Percentiles rank a stretch among this genome's conserved stretches.
Conservation (phyloP, 2,888 invertebrate species). For the Pimpla rufipes region DNA sequence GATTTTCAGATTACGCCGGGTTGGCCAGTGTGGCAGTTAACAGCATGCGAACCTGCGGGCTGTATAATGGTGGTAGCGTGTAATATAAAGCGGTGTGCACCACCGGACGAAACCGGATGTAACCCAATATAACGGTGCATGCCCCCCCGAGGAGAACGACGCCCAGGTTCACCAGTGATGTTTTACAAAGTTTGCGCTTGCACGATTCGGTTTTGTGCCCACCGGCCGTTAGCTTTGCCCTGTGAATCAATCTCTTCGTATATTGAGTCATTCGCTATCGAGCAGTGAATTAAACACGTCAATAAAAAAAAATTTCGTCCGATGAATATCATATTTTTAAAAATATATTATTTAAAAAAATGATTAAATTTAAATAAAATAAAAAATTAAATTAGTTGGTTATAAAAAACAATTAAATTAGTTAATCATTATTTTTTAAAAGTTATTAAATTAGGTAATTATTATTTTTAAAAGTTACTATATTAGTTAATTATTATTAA, state of each 20-base stretch:
- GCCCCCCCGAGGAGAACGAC: not conserved
- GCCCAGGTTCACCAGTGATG: conserved; percentile 21
- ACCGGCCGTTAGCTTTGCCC: not conserved
- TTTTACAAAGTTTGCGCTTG: conserved; percentile 34
- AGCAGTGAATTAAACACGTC: not conserved
- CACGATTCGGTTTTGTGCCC: conserved; percentile 16
- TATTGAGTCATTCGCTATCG: not conserved
- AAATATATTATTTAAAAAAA: too few species aligned
- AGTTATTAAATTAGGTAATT: too few species aligned
- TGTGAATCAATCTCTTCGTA: not conserved
- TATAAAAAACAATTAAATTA: too few species aligned
- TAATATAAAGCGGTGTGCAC: conserved; percentile 28
- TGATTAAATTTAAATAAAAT: not conserved
- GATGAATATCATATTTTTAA: too few species aligned
- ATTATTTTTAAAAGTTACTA: too few species aligned
- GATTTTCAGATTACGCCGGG: conserved; percentile 70
- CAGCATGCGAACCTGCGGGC: conserved; percentile 41
- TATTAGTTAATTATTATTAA: too few species aligned
- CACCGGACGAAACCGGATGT: conserved; percentile 41
- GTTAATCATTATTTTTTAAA: too few species aligned
- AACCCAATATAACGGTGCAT: conserved; percentile 44
- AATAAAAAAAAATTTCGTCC: not conserved
- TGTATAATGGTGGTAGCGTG: conserved; percentile 44
- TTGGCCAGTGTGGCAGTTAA: conserved; percentile 69
- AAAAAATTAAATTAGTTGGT: too few species aligned